These are phyloP conservation scores for Falco concolor DNA, from an alignment of 2,797 vertebrate species.

Conservation along the genomic window DNA sequence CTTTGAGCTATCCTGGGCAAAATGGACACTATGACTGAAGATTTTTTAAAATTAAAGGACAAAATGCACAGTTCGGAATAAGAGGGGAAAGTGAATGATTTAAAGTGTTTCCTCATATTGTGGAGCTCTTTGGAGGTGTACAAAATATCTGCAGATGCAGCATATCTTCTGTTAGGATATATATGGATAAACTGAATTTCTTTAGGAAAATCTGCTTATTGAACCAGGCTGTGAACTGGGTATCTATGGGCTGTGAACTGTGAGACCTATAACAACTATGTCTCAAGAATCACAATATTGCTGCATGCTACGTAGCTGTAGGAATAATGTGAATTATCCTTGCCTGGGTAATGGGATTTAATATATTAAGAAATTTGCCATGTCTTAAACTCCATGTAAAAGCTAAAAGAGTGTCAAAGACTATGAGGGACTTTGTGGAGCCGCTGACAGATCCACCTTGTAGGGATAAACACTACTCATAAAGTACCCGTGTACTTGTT, in stretches of 20 bases:
- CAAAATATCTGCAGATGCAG: neutral
- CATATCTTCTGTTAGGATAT: neutral
- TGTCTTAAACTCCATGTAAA: neutral
- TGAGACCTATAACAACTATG: neutral
- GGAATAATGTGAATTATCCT: neutral
- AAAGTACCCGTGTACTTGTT: neutral
- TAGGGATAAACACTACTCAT: neutral
- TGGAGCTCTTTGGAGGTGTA: neutral
- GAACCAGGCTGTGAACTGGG: neutral
- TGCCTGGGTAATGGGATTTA: neutral
- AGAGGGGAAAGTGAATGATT: neutral
- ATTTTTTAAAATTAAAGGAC: neutral
- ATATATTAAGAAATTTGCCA: neutral
- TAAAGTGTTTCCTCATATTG: neutral
- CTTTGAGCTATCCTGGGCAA: neutral
- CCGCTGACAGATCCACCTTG: neutral
- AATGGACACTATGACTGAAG: fast-evolving
- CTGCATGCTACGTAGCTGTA: neutral
- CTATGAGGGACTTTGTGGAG: neutral
- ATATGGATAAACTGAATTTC: neutral
- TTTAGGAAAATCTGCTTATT: neutral
- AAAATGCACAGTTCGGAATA: neutral
- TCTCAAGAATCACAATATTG: neutral
- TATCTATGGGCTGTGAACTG: neutral
- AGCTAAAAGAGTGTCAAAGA: neutral